Evolutionary conservation across 2,797 vertebrate species (phyloP).

Genomic region (Arctocebus calabarensis): DNA sequence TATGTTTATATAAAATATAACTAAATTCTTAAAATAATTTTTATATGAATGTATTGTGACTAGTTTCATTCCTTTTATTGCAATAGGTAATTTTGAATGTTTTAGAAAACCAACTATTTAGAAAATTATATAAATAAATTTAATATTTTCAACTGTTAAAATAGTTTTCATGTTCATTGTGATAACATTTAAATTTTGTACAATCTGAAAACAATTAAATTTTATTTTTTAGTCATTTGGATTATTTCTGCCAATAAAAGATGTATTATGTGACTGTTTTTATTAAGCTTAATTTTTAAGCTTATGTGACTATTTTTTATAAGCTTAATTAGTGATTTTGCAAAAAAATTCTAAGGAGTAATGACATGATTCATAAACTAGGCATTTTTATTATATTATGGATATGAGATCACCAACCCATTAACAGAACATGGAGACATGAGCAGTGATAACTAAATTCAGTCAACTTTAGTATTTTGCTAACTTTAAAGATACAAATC

Average conservation of each 20-base stretch:
- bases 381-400: background rate
- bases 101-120: background rate
- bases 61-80: background rate
- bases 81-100: background rate
- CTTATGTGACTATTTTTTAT: background rate
- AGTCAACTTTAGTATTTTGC: background rate
- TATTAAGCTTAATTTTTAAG: background rate
- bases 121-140: background rate
- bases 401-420: background rate
- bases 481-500: background rate
- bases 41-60: background rate
- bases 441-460: background rate
- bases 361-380: background rate
- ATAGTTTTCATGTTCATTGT: background rate
- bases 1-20: background rate
- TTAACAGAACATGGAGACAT: background rate
- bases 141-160: background rate
- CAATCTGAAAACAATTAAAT: background rate
- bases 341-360: constrained; percentile 10
- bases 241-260: constrained; percentile 33
- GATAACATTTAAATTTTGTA: constrained; percentile 15
- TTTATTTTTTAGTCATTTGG: constrained; percentile 22
- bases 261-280: background rate
- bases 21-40: background rate
- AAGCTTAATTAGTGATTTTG: background rate